Conservation (phyloP, 1,140 invertebrate species). For the Druon quercuslanigerum region DNA sequence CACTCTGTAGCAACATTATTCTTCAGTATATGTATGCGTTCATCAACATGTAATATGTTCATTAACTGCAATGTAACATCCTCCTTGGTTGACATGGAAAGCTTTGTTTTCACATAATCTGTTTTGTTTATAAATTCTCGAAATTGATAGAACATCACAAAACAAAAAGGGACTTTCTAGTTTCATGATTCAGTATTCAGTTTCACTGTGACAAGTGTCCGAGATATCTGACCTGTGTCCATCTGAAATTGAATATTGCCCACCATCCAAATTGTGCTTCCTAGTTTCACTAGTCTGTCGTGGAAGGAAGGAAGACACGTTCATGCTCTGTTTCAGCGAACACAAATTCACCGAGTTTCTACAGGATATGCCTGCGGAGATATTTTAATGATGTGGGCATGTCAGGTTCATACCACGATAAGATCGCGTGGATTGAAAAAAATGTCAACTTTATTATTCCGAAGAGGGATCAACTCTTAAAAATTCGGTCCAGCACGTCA, state of each 20-base stretch:
- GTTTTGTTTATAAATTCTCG: no score
- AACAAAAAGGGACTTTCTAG: background rate
- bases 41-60: no score
- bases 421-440: background rate
- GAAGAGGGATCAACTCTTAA: no score
- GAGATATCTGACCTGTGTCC: background rate
- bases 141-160: background rate
- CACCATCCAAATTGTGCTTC: constrained; percentile 54
- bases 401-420: constrained; percentile 12
- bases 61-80: constrained; percentile 4
- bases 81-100: background rate
- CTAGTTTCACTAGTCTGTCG: constrained; percentile 62
- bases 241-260: constrained; percentile 41
- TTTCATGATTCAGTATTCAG: background rate
- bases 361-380: constrained; percentile 63
- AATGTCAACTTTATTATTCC: constrained; percentile 10
- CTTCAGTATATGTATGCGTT: background rate
- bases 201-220: background rate
- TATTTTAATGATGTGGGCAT: constrained; percentile 53
- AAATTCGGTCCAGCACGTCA: no score
- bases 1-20: background rate
- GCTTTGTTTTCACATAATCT: no score
- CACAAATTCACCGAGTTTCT: constrained; percentile 69
- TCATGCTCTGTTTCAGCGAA: constrained; percentile 71
- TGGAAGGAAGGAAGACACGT: constrained; percentile 63